These are phyloP conservation scores for Trichogramma pretiosum DNA, from an alignment of 1,140 invertebrate genomes.

Conservation along the genomic window DNA sequence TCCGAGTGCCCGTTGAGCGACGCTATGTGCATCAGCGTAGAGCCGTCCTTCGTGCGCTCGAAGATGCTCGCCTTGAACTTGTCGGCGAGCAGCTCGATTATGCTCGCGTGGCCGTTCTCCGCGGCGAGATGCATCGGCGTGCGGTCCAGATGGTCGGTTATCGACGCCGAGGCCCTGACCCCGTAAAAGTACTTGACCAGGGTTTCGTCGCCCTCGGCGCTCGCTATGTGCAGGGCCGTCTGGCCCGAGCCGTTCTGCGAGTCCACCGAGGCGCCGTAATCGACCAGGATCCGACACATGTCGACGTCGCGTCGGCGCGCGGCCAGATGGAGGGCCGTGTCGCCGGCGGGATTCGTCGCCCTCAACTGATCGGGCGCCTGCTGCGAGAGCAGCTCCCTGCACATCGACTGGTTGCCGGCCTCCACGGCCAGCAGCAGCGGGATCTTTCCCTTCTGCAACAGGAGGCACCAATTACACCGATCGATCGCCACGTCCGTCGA, in stretches of 20 bases:
- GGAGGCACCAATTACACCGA: background rate
- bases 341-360: constrained; percentile 65
- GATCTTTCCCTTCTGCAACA: constrained; percentile 82
- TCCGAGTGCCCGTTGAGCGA: constrained; percentile 93
- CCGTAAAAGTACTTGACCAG: constrained; percentile 93
- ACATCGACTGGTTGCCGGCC: constrained; percentile 86
- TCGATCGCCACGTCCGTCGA: background rate
- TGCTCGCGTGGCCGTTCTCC: constrained; percentile 87
- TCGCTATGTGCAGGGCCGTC: constrained; percentile 87
- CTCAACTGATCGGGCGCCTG: constrained; percentile 71
- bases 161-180: constrained; percentile 84
- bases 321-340: constrained; percentile 86
- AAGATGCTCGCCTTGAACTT: constrained; percentile 95
- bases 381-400: constrained; percentile 77
- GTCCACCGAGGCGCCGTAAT: constrained; percentile 85
- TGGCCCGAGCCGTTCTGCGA: constrained; percentile 86
- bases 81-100: constrained; percentile 93
- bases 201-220: constrained; percentile 89
- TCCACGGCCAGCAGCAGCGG: constrained; percentile 88
- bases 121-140: constrained; percentile 96
- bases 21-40: constrained; percentile 96
- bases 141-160: constrained; percentile 90
- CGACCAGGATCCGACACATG: constrained; percentile 82
- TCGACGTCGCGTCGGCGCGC: constrained; percentile 82
- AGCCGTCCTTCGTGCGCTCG: constrained; percentile 92